Percentiles rank a stretch among this genome's conserved stretches.
Evolutionary conservation across 2,888 invertebrate species (phyloP).

Genomic region (Macaria notata): DNA sequence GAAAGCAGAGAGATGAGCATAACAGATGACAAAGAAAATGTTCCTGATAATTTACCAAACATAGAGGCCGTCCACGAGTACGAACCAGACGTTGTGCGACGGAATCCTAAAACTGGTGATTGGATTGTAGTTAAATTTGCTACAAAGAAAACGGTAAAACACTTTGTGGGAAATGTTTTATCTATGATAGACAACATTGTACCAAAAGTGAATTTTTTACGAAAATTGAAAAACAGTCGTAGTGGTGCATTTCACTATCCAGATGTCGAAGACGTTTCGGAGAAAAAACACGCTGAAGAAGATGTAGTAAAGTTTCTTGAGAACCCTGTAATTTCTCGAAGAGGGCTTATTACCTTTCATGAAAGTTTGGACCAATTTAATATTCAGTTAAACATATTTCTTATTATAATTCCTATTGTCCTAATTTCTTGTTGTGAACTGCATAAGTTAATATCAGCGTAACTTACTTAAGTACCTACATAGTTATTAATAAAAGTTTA

Average conservation of each 20-base stretch:
- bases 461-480: no score
- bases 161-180: constrained; percentile 10
- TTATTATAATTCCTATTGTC: no score
- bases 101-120: constrained; percentile 11
- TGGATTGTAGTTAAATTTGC: constrained; percentile 19
- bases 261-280: constrained; percentile 13
- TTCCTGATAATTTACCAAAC: constrained; percentile 1
- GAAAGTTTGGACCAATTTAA: no score
- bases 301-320: not conserved
- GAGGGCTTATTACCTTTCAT: no score
- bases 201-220: constrained; percentile 11
- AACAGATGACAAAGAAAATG: constrained; percentile 1
- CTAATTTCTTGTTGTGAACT: no score
- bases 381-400: no score
- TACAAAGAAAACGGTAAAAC: constrained; percentile 12
- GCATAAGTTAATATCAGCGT: no score
- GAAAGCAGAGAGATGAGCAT: constrained; percentile 7
- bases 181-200: constrained; percentile 9
- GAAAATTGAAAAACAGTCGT: constrained; percentile 16
- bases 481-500: no score
- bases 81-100: constrained; percentile 13
- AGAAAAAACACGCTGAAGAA: constrained; percentile 2
- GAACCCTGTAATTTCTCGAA: no score
- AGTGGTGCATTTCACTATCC: constrained; percentile 16
- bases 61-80: constrained; percentile 1